These are phyloP conservation scores for Cebus imitator DNA, from an alignment of 2,113 vertebrate genomes.

Conservation along the genomic window DNA sequence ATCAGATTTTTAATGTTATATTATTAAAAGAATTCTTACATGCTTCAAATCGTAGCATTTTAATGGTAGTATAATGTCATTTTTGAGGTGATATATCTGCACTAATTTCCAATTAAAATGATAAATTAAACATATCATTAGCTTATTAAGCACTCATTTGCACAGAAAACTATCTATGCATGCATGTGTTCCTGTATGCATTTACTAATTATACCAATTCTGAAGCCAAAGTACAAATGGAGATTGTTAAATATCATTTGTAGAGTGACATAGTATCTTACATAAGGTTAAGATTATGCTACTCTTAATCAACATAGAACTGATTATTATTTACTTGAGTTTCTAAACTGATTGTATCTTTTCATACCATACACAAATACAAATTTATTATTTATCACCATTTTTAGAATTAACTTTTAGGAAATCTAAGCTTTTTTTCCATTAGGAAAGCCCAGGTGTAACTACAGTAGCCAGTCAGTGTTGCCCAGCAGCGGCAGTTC, in stretches of 20 bases:
- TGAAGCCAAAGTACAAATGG: slow-evolving; percentile 36
- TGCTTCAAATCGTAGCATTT: background rate
- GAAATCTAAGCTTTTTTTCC: background rate
- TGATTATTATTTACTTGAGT: background rate
- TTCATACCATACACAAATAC: background rate
- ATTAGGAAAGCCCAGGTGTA: background rate
- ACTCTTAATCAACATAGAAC: background rate
- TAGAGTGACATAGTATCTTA: background rate
- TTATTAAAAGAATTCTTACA: background rate
- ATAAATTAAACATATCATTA: slow-evolving; percentile 10
- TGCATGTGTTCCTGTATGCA: background rate
- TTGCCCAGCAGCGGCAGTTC: background rate
- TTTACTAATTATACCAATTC: slow-evolving; percentile 31
- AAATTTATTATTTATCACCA: background rate
- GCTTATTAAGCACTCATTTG: slow-evolving; percentile 1
- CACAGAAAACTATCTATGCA: background rate
- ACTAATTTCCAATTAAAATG: slow-evolving; percentile 49
- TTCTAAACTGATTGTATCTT: background rate
- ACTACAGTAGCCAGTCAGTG: background rate
- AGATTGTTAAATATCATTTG: background rate
- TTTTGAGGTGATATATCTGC: background rate
- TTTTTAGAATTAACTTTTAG: background rate
- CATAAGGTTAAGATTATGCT: background rate
- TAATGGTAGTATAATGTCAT: background rate
- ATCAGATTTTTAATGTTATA: background rate